Evolutionary conservation across 2,113 vertebrate species (phyloP).

Genomic region (Phalacrocorax pelagicus): DNA sequence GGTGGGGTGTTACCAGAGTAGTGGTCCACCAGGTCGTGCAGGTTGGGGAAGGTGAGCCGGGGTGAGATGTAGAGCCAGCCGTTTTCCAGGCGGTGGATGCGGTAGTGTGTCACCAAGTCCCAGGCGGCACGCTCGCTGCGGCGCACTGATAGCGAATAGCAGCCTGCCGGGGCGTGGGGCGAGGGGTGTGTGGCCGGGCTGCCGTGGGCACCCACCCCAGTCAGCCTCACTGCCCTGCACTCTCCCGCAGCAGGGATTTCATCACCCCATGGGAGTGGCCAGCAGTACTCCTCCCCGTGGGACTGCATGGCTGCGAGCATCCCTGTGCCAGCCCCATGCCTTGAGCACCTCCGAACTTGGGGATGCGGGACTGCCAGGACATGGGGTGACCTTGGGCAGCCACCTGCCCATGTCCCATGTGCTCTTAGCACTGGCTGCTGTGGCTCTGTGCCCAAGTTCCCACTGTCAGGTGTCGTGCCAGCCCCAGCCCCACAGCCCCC

Average conservation of each 20-base stretch:
- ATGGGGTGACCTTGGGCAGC: fast-evolving
- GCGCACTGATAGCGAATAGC: conserved; percentile 80
- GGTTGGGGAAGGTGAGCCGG: conserved; percentile 79
- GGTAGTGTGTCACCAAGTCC: conserved; percentile 81
- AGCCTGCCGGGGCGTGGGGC: conserved; percentile 46
- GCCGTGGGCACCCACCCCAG: neutral
- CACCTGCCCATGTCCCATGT: fast-evolving
- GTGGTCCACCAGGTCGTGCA: conserved; percentile 82
- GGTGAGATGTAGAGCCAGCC: conserved; percentile 85
- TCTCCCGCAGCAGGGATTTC: fast-evolving
- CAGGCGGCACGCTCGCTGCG: conserved; percentile 19
- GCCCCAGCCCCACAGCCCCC: neutral
- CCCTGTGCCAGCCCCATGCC: neutral
- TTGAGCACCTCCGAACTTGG: fast-evolving
- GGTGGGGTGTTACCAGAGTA: conserved; percentile 73
- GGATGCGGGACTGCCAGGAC: neutral
- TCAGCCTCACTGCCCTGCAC: fast-evolving
- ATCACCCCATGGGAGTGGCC: fast-evolving
- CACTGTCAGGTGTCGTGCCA: fast-evolving
- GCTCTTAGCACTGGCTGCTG: fast-evolving
- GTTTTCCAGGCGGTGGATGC: conserved; percentile 78
- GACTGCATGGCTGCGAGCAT: neutral
- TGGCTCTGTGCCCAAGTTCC: fast-evolving
- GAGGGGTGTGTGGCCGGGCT: fast-evolving
- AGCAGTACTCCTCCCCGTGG: fast-evolving